Base-by-base conservation (phyloP, 2,888 invertebrate genomes). In the Lacanobia oleracea region DNA sequence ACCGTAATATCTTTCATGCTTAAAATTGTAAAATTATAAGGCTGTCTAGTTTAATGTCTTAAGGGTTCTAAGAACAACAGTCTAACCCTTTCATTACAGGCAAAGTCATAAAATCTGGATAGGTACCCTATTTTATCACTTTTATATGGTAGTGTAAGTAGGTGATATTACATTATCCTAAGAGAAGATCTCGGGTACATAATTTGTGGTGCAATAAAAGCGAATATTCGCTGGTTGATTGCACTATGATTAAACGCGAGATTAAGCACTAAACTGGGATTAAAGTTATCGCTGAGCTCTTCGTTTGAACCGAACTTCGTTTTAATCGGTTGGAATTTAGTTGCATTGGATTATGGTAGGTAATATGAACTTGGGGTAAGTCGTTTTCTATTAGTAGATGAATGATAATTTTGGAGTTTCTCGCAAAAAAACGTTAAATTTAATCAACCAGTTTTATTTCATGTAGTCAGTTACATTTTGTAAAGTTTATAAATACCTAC, bases 151-250 rank as follows among this genome's bases (percentile, higher is more conserved):
- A 51, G 33, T 48, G 27, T 80, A 67, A 81, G 57, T 75, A 66
- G 68, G 51, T 79, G 66, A 79, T 73, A 80, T 75, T 70, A 83
- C 67, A 75, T 63, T 67, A 76, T 67, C 43, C 69, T 72, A 57
- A 61, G 66, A 73, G 50, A 68, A 72, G 86, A 75, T 77, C 81
- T 75, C 61, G 69, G 67, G 75, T 83, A 74, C 75, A 72, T 82
- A 84, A 85, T 85, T 86, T 86, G 84, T 85, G 77, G 84, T 72
- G 82, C 82, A 84, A 84, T 84, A 84, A 84, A 84, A 83, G 70
- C 70, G 37, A 78, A 72, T 66, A 63, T 75, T 67, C 73, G 71
- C 67, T 64, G 74, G 81, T 84, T 81, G 86, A 75, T 84, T 67
- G 68, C 75, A 84, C 84, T 57, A 67, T 77, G 67, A 80, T 64